These are phyloP conservation scores for Sparus aurata DNA, from an alignment of 2,797 vertebrate species.

Conservation along the genomic window DNA sequence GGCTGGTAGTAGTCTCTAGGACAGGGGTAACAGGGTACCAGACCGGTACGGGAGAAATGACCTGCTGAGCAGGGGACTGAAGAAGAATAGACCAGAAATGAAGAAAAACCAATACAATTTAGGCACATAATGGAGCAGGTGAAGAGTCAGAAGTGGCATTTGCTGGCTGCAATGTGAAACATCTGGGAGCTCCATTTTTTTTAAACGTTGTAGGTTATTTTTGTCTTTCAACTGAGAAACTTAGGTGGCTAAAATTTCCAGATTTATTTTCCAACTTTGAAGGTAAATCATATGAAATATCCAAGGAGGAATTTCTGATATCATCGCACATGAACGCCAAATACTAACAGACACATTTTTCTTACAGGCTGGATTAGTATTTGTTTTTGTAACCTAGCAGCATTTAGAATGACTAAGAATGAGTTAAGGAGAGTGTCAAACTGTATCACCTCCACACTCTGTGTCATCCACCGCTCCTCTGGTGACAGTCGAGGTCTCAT, in stretches of 20 bases:
- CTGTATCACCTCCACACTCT: constrained; percentile 93
- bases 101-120: neutral
- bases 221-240: constrained; percentile 36
- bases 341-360: constrained; percentile 23
- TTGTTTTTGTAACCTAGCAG: constrained; percentile 41
- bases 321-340: constrained; percentile 12
- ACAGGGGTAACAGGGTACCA: constrained; percentile 95
- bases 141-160: neutral
- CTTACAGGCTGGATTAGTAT: constrained; percentile 10
- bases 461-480: constrained; percentile 90
- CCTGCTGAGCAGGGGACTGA: constrained; percentile 93
- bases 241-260: constrained; percentile 39
- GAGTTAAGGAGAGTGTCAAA: constrained; percentile 27
- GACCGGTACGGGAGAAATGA: constrained; percentile 95
- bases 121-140: constrained; percentile 8
- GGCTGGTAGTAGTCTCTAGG: constrained; percentile 98
- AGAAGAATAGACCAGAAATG: constrained; percentile 1
- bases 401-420: neutral
- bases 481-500: constrained; percentile 93
- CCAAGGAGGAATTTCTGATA: constrained; percentile 30
- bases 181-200: neutral
- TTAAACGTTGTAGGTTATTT: constrained; percentile 30
- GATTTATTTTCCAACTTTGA: constrained; percentile 39
- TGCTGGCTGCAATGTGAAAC: constrained; percentile 15
- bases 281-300: constrained; percentile 27